These are phyloP conservation scores for Andricus curvator DNA, from an alignment of 2,888 invertebrate species.

Conservation along the genomic window DNA sequence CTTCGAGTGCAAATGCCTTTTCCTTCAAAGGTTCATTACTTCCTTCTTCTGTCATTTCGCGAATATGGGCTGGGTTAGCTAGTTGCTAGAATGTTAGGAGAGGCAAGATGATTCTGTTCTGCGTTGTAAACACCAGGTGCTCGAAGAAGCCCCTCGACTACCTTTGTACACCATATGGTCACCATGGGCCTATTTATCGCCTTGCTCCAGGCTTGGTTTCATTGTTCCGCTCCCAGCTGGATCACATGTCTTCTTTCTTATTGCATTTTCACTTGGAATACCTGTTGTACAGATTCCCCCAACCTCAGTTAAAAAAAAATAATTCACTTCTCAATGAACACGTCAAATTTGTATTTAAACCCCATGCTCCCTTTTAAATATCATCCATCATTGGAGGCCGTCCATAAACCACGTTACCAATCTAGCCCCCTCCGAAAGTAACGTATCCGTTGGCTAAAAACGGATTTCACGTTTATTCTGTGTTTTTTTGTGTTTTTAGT, in stretches of 20 bases:
- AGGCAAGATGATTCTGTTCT: conserved; percentile 34
- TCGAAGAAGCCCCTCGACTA: conserved; percentile 40
- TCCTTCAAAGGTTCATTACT: conserved; percentile 24
- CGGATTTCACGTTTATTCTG: too few relatives aligned
- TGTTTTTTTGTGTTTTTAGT: too few relatives aligned
- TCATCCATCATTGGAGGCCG: too few relatives aligned
- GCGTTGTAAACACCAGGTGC: conserved; percentile 45
- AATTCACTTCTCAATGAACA: conserved; percentile 4
- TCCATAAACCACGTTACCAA: too few relatives aligned
- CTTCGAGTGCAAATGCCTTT: conserved; percentile 30
- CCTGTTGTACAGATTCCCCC: conserved; percentile 3
- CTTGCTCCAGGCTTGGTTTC: conserved; percentile 33
- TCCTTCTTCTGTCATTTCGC: conserved; percentile 26
- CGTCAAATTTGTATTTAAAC: conserved; percentile 3
- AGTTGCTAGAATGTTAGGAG: not conserved
- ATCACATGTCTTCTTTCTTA: conserved; percentile 32
- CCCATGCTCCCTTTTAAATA: not conserved
- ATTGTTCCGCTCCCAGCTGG: conserved; percentile 24
- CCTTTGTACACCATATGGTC: conserved; percentile 41
- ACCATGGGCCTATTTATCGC: conserved; percentile 40
- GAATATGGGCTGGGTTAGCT: conserved; percentile 23
- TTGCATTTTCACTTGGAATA: not conserved
- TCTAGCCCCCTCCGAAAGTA: too few relatives aligned
- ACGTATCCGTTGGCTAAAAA: too few relatives aligned
- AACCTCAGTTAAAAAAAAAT: not conserved